phyloP scores from a whole-genome alignment of 2,113 vertebrate species.

The Callaeas wilsoni region DNA sequence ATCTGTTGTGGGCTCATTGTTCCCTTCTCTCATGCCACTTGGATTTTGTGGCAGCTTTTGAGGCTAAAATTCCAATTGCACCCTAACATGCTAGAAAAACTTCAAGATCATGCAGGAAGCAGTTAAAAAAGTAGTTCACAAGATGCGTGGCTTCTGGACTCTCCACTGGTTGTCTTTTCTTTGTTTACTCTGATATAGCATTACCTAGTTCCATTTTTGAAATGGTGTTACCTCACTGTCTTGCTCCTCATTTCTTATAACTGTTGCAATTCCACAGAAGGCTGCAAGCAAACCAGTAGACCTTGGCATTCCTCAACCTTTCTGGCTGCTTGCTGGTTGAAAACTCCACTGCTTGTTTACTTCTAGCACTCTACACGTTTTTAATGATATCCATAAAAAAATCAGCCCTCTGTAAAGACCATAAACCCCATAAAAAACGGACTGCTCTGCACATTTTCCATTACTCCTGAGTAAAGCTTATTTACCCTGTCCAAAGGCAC shows the following conservation, averaged over 20 bases:
- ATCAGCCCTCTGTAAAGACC: background rate
- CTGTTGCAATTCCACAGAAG: background rate
- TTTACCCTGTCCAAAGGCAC: background rate
- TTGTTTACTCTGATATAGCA: background rate
- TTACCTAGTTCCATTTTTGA: background rate
- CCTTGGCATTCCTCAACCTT: background rate
- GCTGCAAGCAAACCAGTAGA: background rate
- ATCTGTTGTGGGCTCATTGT: background rate
- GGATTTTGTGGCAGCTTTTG: background rate
- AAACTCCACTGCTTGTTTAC: background rate
- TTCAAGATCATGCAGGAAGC: background rate
- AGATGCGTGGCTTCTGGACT: background rate
- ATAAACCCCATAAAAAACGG: background rate
- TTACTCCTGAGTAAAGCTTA: background rate
- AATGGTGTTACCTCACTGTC: background rate
- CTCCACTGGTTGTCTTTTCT: background rate
- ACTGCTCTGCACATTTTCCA: background rate
- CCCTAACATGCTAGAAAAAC: background rate
- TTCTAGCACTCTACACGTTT: background rate
- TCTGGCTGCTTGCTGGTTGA: background rate
- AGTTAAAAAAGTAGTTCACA: background rate
- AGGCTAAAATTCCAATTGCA: background rate
- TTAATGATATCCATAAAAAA: background rate
- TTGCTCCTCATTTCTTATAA: background rate
- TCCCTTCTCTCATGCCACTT: background rate